A percentile compares a stretch with the other conserved stretches of the same genome.
Conservation (phyloP, 2,888 invertebrate genomes). For the Therioaphis trifolii region DNA sequence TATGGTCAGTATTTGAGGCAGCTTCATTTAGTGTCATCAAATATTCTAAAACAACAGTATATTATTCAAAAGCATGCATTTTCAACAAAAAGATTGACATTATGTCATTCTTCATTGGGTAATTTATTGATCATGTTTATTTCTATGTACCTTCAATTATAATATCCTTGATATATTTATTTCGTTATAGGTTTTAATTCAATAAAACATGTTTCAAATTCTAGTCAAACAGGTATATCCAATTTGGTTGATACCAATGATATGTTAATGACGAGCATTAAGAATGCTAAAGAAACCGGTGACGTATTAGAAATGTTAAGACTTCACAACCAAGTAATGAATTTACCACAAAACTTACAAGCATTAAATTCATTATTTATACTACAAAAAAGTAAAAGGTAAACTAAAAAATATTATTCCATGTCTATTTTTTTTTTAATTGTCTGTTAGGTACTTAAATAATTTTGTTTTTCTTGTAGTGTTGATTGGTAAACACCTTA, state of each 20-base stretch:
- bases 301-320: slow-evolving; percentile 71
- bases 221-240: not conserved
- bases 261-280: slow-evolving; percentile 70
- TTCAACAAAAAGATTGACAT: not conserved
- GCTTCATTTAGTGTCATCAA: not conserved
- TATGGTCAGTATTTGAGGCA: not conserved
- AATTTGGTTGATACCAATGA: slow-evolving; percentile 67
- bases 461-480: too few relatives aligned
- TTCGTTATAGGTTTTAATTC: not conserved
- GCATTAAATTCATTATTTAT: slow-evolving; percentile 73
- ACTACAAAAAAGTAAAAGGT: slow-evolving; percentile 72
- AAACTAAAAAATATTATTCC: slow-evolving; percentile 60
- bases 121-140: not conserved
- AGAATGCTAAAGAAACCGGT: slow-evolving; percentile 69
- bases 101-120: not conserved
- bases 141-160: too few relatives aligned
- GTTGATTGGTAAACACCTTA: too few relatives aligned
- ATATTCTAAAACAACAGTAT: not conserved
- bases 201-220: not conserved
- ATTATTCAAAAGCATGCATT: not conserved
- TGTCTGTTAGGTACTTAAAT: too few relatives aligned
- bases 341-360: slow-evolving; percentile 72
- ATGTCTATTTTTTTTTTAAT: too few relatives aligned
- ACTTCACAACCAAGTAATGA: slow-evolving; percentile 70
- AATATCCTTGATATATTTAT: not conserved